Evolutionary conservation across 2,113 vertebrate genomes (phyloP).

Genomic region (Barbus barbus): DNA sequence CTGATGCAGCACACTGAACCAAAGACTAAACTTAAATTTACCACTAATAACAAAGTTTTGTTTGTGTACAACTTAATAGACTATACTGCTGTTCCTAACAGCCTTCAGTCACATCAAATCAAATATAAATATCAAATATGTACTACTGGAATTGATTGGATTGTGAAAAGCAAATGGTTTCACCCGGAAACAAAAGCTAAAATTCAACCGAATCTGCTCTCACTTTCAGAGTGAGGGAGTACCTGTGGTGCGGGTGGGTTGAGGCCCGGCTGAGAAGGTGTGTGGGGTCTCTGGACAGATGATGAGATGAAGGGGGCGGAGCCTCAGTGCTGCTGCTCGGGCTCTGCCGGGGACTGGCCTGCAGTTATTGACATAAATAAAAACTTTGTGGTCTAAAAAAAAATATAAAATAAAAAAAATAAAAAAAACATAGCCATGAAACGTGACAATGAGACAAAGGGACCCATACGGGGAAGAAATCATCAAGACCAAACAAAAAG

Average conservation of each 20-base stretch:
- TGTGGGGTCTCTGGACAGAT: constrained; percentile 70
- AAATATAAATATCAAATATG: background rate
- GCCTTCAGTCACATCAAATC: background rate
- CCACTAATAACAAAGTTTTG: no score
- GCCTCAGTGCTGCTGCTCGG: constrained; percentile 80
- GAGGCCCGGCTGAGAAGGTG: constrained; percentile 66
- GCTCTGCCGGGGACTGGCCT: constrained; percentile 85
- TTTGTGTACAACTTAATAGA: no score
- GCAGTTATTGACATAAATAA: constrained; percentile 99
- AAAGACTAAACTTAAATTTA: background rate
- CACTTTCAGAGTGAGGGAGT: constrained; percentile 8
- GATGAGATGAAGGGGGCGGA: constrained; percentile 71
- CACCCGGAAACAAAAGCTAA: background rate
- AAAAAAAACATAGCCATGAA: constrained; percentile 75
- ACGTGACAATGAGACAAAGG: constrained; percentile 77
- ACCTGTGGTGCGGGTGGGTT: constrained; percentile 72
- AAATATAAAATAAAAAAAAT: constrained; percentile 60
- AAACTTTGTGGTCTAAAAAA: constrained; percentile 96
- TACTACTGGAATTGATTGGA: background rate
- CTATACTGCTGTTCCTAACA: background rate
- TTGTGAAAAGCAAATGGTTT: background rate
- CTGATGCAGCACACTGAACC: background rate
- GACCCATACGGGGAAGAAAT: constrained; percentile 47
- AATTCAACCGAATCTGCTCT: background rate
- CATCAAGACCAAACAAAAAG: constrained; percentile 60